Base-by-base conservation (phyloP, 1,140 invertebrate genomes). In the Camponotus vicinus region DNA sequence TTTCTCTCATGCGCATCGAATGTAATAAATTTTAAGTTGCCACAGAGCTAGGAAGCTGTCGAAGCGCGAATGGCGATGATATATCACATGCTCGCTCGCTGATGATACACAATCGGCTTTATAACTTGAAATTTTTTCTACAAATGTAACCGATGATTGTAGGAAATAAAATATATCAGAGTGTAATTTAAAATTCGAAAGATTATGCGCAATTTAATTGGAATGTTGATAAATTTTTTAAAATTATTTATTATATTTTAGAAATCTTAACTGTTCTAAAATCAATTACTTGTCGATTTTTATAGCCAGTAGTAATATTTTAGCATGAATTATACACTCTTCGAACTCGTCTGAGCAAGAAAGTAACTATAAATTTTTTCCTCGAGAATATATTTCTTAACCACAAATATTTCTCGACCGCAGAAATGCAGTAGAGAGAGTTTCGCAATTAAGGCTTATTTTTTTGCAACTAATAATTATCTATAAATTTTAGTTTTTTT, bases 1-100 rank as follows among this genome's bases (percentile, higher is more conserved):
- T 40, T 70, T 70, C 4, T 0, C 37, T 15, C 37, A 27, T 70
- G 52, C 37, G 52, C 52, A 57, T 82, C 49, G 37, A 82, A 82
- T 59, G 59, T 73, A 82, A 73, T 82, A 82, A 82, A 82, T 69
- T 69, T 78, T 52, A 66, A 52, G 18, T 67, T 52, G 37, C 32
- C 34, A 42, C 70, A 77, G 42, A 3, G 59, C 4, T 40, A 84
- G 55, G 40, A 77, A 45, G 40, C 37, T 73, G 63, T 57, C 70
- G 57, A 83, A 9, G 55, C 15, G 73, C 57, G 34, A 69, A 69
- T 69, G 69, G 32, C 32, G 52, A 57, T 59, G 18, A n/a, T 73
- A n/a, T 73, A 57, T 73, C 52, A 15, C 15, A 9, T 13, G 69
- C 49, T 75, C 52, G 21, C n/a, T 80, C 32, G 21, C 45, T 42